Conservation (phyloP, 2,888 invertebrate genomes). For the Meliscaeva auricollis region DNA sequence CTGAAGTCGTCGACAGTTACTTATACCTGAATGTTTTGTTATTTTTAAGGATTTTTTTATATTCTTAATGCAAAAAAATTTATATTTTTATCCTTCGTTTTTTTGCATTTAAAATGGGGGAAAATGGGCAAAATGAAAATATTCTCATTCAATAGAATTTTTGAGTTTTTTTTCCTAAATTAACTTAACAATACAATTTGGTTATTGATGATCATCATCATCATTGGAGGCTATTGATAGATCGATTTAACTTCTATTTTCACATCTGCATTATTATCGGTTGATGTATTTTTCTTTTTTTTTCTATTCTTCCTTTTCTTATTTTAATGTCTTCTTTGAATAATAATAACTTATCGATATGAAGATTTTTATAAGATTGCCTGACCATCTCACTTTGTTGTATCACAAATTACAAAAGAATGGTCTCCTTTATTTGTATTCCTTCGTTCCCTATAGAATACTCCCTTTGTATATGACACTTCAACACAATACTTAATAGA, state of each 20-base stretch:
- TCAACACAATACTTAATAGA: conserved; percentile 64
- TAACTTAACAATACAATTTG: conserved; percentile 67
- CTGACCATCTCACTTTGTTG: conserved; percentile 59
- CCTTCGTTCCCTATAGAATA: conserved; percentile 32
- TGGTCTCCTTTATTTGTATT: conserved; percentile 19
- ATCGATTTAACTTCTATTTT: conserved; percentile 63
- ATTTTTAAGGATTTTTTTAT: conserved; percentile 31
- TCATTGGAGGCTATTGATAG: conserved; percentile 48
- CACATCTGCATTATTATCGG: conserved; percentile 63
- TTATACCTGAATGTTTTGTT: conserved; percentile 54
- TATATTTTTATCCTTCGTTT: conserved; percentile 40
- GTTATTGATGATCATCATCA: conserved; percentile 73
- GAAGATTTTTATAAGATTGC: conserved; percentile 53
- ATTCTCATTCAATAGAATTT: conserved; percentile 23
- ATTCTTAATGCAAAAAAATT: conserved; percentile 9
- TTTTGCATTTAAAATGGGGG: conserved; percentile 42
- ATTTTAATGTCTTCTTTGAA: conserved; percentile 47
- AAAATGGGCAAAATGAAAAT: conserved; percentile 5
- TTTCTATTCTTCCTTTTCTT: neutral
- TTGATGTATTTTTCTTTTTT: no score
- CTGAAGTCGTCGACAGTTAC: conserved; percentile 24
- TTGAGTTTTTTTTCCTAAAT: conserved; percentile 36
- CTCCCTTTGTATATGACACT: conserved; percentile 46
- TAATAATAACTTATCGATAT: conserved; percentile 27
- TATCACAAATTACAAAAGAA: conserved; percentile 22